These are phyloP conservation scores for Dryoscopus gambensis DNA, from an alignment of 2,113 vertebrate species.

Conservation along the genomic window DNA sequence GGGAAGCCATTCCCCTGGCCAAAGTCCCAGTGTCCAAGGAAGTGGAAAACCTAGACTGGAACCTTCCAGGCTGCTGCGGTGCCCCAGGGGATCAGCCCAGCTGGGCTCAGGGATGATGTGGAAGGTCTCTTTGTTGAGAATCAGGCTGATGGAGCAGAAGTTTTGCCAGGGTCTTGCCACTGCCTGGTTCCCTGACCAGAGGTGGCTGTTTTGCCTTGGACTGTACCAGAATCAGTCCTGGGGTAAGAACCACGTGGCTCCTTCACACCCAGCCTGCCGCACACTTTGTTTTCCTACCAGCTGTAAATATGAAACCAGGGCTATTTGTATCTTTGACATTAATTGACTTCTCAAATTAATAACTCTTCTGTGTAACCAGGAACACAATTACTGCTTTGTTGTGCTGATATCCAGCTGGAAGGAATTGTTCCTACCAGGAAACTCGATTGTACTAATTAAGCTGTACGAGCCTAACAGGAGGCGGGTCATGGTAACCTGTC, in stretches of 20 bases:
- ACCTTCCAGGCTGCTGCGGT: not conserved
- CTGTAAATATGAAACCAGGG: constrained; percentile 32
- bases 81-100: not conserved
- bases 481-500: constrained; percentile 1
- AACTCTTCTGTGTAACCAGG: constrained; percentile 42
- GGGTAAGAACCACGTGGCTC: not conserved
- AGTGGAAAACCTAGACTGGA: not conserved
- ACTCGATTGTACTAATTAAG: constrained; percentile 46
- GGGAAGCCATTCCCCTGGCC: not conserved
- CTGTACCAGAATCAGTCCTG: not conserved
- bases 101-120: not conserved
- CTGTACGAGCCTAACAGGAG: not conserved
- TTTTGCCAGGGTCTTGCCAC: not conserved
- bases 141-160: not conserved
- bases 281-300: not conserved
- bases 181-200: not conserved
- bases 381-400: constrained; percentile 40
- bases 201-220: not conserved
- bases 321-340: constrained; percentile 53
- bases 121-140: not conserved
- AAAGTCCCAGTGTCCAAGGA: not conserved
- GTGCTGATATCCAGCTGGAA: constrained; percentile 37
- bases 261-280: not conserved
- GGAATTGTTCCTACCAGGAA: constrained; percentile 19
- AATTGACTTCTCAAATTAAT: constrained; percentile 55